phyloP scores from a whole-genome alignment of 2,888 invertebrate species.

The Melanchra persicariae region DNA sequence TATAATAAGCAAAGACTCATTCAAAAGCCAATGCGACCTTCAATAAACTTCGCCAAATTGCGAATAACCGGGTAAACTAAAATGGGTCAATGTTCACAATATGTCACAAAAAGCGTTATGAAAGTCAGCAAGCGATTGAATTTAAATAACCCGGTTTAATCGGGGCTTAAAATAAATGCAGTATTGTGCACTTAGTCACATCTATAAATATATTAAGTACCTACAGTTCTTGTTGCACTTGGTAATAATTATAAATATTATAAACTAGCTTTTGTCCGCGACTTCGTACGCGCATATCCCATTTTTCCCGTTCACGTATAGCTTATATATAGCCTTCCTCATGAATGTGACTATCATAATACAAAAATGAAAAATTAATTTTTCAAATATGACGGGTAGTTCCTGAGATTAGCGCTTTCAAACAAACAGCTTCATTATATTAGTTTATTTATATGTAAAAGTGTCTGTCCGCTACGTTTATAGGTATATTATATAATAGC shows the following conservation, averaged over 20 bases:
- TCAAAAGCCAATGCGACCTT: not conserved
- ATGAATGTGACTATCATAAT: too few relatives aligned
- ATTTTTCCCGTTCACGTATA: too few relatives aligned
- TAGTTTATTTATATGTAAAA: too few relatives aligned
- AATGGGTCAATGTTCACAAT: slow-evolving; percentile 37
- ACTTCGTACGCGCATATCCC: too few relatives aligned
- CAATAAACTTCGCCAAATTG: slow-evolving; percentile 10
- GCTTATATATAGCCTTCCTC: too few relatives aligned
- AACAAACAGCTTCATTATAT: too few relatives aligned
- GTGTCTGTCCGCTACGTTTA: not conserved
- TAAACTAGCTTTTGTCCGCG: too few relatives aligned
- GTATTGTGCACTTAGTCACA: slow-evolving; percentile 22
- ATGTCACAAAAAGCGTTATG: slow-evolving; percentile 14
- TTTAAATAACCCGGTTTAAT: slow-evolving; percentile 33
- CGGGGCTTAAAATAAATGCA: slow-evolving; percentile 32
- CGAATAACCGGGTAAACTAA: slow-evolving; percentile 38
- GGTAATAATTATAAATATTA: too few relatives aligned
- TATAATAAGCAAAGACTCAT: slow-evolving; percentile 4
- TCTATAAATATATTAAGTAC: not conserved
- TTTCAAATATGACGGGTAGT: too few relatives aligned
- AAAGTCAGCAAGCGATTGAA: slow-evolving; percentile 9
- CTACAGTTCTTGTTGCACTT: not conserved
- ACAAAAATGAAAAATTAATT: too few relatives aligned
- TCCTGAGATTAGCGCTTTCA: too few relatives aligned
- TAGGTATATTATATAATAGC: too few relatives aligned